Conservation (phyloP, 2,888 invertebrate species). For the Troides aeacus region DNA sequence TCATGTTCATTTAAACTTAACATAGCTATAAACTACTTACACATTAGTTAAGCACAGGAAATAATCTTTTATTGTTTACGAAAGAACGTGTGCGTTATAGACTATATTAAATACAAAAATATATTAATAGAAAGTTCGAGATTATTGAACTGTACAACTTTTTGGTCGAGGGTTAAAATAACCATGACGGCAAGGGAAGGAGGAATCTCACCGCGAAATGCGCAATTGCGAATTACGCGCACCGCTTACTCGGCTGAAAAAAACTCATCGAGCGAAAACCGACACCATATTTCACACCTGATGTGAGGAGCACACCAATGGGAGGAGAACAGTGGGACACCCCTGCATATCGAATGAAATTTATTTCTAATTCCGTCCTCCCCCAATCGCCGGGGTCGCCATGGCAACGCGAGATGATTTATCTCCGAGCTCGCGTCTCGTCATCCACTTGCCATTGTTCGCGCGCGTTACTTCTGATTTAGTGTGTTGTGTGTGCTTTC, state of each 20-base stretch:
- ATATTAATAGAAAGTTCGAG: no score
- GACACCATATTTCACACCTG: constrained; percentile 60
- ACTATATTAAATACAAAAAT: no score
- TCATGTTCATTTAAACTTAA: no score
- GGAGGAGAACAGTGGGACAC: constrained; percentile 37
- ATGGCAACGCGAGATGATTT: constrained; percentile 51
- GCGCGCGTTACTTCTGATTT: constrained; percentile 35
- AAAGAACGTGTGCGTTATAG: no score
- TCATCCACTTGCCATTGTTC: constrained; percentile 37
- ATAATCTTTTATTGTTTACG: no score
- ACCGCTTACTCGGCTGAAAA: constrained; percentile 32
- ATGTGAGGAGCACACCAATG: constrained; percentile 53
- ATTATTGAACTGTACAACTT: no score
- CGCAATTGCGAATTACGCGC: constrained; percentile 13
- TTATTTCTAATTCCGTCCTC: constrained; percentile 56
- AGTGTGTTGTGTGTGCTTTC: no score
- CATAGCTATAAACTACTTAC: no score
- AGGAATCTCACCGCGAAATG: constrained; percentile 4
- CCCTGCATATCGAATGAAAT: constrained; percentile 53
- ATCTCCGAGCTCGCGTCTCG: constrained; percentile 42
- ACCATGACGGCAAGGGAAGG: neutral
- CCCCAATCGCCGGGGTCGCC: constrained; percentile 52
- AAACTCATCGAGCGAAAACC: constrained; percentile 46
- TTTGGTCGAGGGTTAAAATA: no score
- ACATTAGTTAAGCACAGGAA: no score